Evolutionary conservation across 2,888 invertebrate genomes (phyloP).

Genomic region (Zonitis immaculata): DNA sequence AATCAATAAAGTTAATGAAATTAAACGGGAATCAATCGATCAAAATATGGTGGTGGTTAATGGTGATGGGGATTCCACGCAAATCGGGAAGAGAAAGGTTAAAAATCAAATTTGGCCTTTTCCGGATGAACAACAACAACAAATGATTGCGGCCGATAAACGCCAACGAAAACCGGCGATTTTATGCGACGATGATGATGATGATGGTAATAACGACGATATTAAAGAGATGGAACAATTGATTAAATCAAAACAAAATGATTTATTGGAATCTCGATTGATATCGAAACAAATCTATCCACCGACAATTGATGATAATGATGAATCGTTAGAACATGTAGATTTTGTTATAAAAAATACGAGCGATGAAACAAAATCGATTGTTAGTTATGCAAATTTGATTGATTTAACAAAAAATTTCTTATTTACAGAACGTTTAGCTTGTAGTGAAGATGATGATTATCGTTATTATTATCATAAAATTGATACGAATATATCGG

Average conservation of each 20-base stretch:
- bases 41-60: no score
- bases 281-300: constrained; percentile 5
- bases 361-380: constrained; percentile 33
- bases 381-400: constrained; percentile 10
- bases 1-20: constrained; percentile 44
- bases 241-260: constrained; percentile 14
- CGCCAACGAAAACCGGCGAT: constrained; percentile 14
- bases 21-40: constrained; percentile 35
- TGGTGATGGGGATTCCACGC: no score
- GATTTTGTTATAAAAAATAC: no score
- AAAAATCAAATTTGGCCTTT: constrained; percentile 42
- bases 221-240: constrained; percentile 4
- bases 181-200: background rate
- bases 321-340: constrained; percentile 4
- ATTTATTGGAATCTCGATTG: constrained; percentile 8
- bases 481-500: constrained; percentile 56
- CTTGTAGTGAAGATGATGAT: constrained; percentile 30
- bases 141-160: constrained; percentile 8
- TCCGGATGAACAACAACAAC: constrained; percentile 2
- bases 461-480: constrained; percentile 14
- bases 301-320: constrained; percentile 6
- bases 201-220: background rate
- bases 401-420: constrained; percentile 36
- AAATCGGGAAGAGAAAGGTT: constrained; percentile 23
- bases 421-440: constrained; percentile 38